Evolutionary conservation across 2,113 vertebrate species (phyloP).

Genomic region (Riparia riparia): DNA sequence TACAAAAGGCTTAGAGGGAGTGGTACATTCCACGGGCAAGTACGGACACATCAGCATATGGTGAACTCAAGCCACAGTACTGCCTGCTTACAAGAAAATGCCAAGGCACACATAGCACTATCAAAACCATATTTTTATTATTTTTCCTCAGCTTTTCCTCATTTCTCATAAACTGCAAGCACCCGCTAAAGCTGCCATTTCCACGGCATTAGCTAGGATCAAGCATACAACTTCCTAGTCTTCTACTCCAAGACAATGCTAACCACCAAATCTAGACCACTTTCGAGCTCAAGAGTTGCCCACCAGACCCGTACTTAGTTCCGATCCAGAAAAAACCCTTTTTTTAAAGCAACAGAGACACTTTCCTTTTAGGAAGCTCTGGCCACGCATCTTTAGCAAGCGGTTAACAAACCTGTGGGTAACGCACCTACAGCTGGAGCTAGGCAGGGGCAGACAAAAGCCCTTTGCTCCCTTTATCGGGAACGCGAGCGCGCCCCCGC

Average conservation of each 20-base stretch:
- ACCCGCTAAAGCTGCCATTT: neutral
- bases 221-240: neutral
- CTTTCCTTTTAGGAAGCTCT: neutral
- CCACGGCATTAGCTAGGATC: neutral
- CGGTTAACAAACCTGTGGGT: accelerated
- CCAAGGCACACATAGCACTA: neutral
- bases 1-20: neutral
- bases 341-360: neutral
- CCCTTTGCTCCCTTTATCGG: accelerated
- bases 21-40: conserved; percentile 29
- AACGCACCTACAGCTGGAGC: accelerated
- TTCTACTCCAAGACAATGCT: neutral
- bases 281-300: neutral
- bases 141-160: neutral
- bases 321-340: neutral
- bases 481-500: accelerated
- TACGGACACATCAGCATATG: neutral
- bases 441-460: accelerated
- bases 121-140: neutral
- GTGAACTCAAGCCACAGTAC: neutral
- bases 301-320: neutral
- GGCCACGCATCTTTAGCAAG: neutral
- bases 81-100: neutral
- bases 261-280: neutral
- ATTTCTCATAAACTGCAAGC: neutral